Base-by-base conservation (phyloP, 2,888 invertebrate genomes). In the Abrostola tripartita region DNA sequence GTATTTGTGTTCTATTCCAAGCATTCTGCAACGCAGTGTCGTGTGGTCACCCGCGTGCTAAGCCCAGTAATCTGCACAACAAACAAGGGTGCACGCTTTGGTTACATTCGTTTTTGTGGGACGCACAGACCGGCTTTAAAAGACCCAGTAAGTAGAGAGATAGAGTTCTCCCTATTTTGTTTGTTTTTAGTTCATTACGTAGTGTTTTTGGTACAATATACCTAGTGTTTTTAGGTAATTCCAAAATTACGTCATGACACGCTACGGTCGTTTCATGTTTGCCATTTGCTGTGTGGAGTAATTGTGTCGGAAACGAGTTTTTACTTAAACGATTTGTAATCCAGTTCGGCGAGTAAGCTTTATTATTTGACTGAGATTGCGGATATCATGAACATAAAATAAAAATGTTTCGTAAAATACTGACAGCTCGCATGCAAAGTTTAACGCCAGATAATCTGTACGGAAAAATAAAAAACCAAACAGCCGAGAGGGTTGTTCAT, bases 71-170 rank as follows among this genome's bases (percentile, higher is more conserved):
- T 90, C 90, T 85, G 79, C 70, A 82, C 81, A 82, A 82, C 85
- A 90, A 90, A 91, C 85, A 89, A 85, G 89, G 90, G 90, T 81
- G 82, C 72, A 72, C 68, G 78, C 78, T 77, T 79, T 76, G 77
- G 78, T 74, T 74, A 73, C 79, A 80, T 85, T 83, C 79, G 81
- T 86, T 86, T 86, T 85, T 88, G 86, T 84, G 81, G 76, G 73
- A 76, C 74, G 61, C 63, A 70, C 65, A 35, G 52, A 54, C 50
- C 42, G 24, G 36, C 36, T 37, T 10, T n/a, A 37, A 50, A 47
- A 52, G 37, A 24, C 56, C 41, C 9, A 40, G 37, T 10, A 47
- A 38, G 59, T 49, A 57, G 14, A 53, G 41, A 12, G 24, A 24
- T 24, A 24, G 24, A 11, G 10, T 12, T 5, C 40, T 14, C 35